phyloP scores from a whole-genome alignment of 92 coral and sea anemone species.

The Umimayanthus kanabou region DNA sequence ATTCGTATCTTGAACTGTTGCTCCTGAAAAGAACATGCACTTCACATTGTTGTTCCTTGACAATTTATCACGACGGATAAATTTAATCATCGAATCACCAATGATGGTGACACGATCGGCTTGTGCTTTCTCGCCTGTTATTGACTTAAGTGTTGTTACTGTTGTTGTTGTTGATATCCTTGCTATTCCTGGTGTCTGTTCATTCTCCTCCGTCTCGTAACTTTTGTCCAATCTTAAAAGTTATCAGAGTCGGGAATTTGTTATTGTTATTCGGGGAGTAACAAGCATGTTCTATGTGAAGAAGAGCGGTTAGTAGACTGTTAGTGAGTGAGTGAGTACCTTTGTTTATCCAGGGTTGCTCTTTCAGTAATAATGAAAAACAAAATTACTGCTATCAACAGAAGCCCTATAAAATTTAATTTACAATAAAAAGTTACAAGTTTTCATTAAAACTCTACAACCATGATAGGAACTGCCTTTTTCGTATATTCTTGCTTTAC shows the following conservation, averaged over 20 bases:
- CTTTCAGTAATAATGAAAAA: no score
- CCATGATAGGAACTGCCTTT: no score
- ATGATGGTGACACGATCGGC: constrained; percentile 4
- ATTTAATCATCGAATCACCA: constrained; percentile 38
- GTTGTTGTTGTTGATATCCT: constrained; percentile 5
- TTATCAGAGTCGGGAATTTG: constrained; percentile 1
- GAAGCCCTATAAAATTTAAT: no score
- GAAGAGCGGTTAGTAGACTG: no score
- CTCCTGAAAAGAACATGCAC: constrained; percentile 25
- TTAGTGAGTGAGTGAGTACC: no score
- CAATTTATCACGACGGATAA: constrained; percentile 12
- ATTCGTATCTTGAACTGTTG: constrained; percentile 17
- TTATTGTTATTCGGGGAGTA: not conserved
- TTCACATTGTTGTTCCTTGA: constrained; percentile 11
- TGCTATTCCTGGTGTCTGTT: not conserved
- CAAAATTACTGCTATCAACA: no score
- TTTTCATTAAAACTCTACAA: no score
- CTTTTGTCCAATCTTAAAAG: constrained; percentile 12
- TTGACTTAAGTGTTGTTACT: not conserved
- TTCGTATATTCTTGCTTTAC: no score
- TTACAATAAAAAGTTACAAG: no score
- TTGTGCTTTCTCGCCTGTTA: not conserved
- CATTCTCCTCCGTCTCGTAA: not conserved
- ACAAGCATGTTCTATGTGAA: no score
- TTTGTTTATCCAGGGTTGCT: no score